Evolutionary conservation across 2,113 vertebrate species (phyloP).

Genomic region (Sinosuthora webbiana): DNA sequence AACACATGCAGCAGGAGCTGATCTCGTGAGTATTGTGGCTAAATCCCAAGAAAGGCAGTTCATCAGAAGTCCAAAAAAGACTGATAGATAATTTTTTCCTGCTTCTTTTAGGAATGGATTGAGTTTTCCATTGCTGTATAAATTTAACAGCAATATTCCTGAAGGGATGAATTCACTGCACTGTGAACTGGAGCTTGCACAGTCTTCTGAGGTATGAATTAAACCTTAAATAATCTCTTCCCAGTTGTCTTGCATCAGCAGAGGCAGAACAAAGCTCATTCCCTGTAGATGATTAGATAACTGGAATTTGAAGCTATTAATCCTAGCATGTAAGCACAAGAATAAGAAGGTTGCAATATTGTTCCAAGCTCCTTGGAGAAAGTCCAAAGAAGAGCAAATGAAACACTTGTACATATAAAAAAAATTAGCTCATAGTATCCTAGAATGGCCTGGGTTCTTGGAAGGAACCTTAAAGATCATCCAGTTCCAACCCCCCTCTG

Average conservation of each 20-base stretch:
- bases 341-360: neutral
- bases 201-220: slow-evolving; percentile 79
- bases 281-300: neutral
- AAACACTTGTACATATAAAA: neutral
- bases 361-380: neutral
- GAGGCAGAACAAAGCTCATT: neutral
- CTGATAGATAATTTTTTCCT: accelerated
- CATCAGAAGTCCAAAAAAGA: neutral
- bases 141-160: slow-evolving; percentile 65
- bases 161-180: slow-evolving; percentile 75
- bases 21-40: slow-evolving; percentile 71
- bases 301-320: neutral
- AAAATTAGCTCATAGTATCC: neutral
- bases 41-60: neutral
- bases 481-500: no score
- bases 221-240: neutral
- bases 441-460: neutral
- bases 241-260: neutral
- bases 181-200: slow-evolving; percentile 84
- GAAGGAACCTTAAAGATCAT: neutral
- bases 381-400: neutral
- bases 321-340: neutral
- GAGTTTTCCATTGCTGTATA: slow-evolving; percentile 65
- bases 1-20: slow-evolving; percentile 84
- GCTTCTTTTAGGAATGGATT: slow-evolving; percentile 55